Base-by-base conservation (phyloP, 2,797 vertebrate genomes). In the Schizopygopsis pylzovi region DNA sequence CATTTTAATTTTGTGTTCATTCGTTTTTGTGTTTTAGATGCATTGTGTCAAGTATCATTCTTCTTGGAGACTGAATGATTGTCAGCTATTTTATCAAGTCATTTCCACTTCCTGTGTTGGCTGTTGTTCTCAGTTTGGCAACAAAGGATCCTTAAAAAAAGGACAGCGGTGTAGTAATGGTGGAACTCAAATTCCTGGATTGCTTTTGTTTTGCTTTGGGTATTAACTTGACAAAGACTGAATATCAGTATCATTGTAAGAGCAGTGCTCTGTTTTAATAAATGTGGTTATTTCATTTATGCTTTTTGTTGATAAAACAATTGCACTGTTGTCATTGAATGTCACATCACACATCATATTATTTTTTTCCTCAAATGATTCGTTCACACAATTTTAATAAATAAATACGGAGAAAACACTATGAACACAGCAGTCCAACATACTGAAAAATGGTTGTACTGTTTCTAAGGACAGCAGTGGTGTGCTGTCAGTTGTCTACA, bases 1-100 rank as follows among this genome's bases (percentile, higher is more conserved):
- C 3, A 54, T 54, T 1, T 56, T 25, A n/a, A n/a, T 59, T 61
- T 9, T 33, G 6, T 67, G 65, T 67, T 67, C 1, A 67, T 37
- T 67, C 12, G 65, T 67, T 78, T 10, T 90, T 39, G 72, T 82
- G 28, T 92, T 94, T 52, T 90, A 96, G 95, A 96, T 86, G 79
- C 85, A 41, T 89, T 95, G 65, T 92, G 82, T 79, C 94, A 91
- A 90, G 94, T 95, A 41, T 94, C 92, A 12, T 92, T 95, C 87
- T 95, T 96, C 28, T 59, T 90, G 82, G 93, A 94, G 73, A 87
- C 90, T 1, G 89, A 92, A 61, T 75, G 25, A 68, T 25, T 70
- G n/a, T 18, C 52, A 16, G 54, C 20, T 18, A 4, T 20, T 16
- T 77, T 65, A 72, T 22, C 25, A 15, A 43, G 49, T 13, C 22